These are phyloP conservation scores for Parascotia fuliginaria DNA, from an alignment of 2,888 invertebrate species.

Conservation along the genomic window DNA sequence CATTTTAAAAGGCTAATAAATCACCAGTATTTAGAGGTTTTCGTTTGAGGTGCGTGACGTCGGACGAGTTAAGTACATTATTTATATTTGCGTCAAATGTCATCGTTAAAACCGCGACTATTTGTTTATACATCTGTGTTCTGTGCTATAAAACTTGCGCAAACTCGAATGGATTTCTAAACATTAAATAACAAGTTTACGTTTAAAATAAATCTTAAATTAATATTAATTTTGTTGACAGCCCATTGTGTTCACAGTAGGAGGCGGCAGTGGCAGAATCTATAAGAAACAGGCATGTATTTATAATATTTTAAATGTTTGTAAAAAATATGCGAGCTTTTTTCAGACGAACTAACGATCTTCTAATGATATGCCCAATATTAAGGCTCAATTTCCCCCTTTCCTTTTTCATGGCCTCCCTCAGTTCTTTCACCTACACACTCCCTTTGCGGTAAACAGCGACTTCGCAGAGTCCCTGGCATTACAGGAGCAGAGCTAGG, in stretches of 20 bases:
- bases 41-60: slow-evolving; percentile 14
- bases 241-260: slow-evolving; percentile 1
- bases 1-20: slow-evolving; percentile 39
- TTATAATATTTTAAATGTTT: background rate
- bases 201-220: background rate
- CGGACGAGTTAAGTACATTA: slow-evolving; percentile 29
- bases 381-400: too few species aligned
- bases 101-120: slow-evolving; percentile 3
- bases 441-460: too few species aligned
- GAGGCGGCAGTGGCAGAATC: slow-evolving; percentile 1
- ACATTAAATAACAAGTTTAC: too few species aligned
- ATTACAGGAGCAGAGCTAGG: too few species aligned
- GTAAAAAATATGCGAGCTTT: too few species aligned
- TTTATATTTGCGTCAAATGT: slow-evolving; percentile 34
- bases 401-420: too few species aligned
- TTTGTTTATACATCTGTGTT: background rate
- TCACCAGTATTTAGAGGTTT: slow-evolving; percentile 38
- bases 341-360: too few species aligned
- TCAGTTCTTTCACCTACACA: too few species aligned
- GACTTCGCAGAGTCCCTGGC: too few species aligned
- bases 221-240: slow-evolving; percentile 4
- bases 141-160: background rate
- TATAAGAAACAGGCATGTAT: background rate
- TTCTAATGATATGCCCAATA: background rate
- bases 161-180: background rate